A percentile compares a stretch with the other conserved stretches of the same genome.
Evolutionary conservation across 2,888 invertebrate genomes (phyloP).

Genomic region (Drosophila atroscutellata): DNA sequence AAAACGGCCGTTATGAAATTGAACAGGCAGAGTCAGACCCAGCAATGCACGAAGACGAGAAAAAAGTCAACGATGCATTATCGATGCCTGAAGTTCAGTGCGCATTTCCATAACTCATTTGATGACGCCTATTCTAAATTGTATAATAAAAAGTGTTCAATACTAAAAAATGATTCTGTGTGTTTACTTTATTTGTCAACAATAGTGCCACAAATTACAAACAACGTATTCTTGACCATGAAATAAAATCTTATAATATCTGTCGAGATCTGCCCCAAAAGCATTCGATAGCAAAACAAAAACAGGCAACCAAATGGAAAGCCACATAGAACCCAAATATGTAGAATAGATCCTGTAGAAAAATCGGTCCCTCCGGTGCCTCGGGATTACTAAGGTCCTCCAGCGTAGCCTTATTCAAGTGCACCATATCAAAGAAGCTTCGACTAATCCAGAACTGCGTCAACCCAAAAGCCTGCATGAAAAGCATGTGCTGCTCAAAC

Average conservation of each 20-base stretch:
- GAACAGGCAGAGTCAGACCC: too few species aligned
- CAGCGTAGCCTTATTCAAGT: slow-evolving; percentile 1
- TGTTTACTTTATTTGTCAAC: neutral
- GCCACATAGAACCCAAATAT: slow-evolving; percentile 32
- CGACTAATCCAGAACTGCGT: slow-evolving; percentile 28
- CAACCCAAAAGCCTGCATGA: slow-evolving; percentile 42
- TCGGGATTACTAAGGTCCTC: slow-evolving; percentile 35
- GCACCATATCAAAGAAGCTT: slow-evolving; percentile 55
- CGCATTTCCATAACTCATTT: too few species aligned
- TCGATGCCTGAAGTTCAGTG: too few species aligned
- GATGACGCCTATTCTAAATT: neutral
- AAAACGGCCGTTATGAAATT: too few species aligned
- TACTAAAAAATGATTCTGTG: neutral
- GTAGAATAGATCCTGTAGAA: slow-evolving; percentile 40
- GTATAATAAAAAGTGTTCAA: neutral
- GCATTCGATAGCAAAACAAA: slow-evolving; percentile 48
- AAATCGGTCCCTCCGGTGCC: neutral
- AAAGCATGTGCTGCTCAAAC: slow-evolving; percentile 52
- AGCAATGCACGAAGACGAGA: too few species aligned
- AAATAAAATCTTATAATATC: neutral
- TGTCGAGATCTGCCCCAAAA: slow-evolving; percentile 2
- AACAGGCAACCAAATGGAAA: slow-evolving; percentile 5
- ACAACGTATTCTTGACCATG: neutral
- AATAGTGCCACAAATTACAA: neutral
- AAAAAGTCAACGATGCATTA: too few species aligned